A percentile compares a stretch with the other conserved stretches of the same genome.
Evolutionary conservation across 2,888 invertebrate species (phyloP).

Genomic region (Nomada fabriciana): DNA sequence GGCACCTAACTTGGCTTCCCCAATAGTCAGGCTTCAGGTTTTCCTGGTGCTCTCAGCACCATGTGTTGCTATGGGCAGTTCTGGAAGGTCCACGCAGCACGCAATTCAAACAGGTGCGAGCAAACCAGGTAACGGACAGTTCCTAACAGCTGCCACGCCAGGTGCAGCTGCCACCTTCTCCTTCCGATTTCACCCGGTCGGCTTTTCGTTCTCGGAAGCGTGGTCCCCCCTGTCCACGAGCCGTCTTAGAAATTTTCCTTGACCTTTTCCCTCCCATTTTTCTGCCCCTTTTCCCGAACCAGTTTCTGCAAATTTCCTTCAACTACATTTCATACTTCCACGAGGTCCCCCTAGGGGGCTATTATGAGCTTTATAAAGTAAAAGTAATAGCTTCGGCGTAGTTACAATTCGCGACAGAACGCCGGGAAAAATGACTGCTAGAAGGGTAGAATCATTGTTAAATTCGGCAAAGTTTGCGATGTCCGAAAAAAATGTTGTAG

Average conservation of each 20-base stretch:
- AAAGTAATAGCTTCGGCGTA: no score
- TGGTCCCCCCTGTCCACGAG: background rate
- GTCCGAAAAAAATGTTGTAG: constrained; percentile 10
- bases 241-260: background rate
- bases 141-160: constrained; percentile 82
- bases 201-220: constrained; percentile 5
- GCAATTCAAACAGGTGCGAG: constrained; percentile 82
- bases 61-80: constrained; percentile 80
- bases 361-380: no score
- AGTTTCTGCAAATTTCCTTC: no score
- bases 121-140: constrained; percentile 80
- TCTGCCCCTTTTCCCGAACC: no score
- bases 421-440: no score
- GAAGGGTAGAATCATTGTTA: no score
- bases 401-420: no score
- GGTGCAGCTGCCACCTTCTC: constrained; percentile 74
- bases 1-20: constrained; percentile 3
- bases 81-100: constrained; percentile 73
- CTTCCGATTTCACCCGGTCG: constrained; percentile 36
- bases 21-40: constrained; percentile 23
- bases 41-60: constrained; percentile 52
- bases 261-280: background rate
- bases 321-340: no score
- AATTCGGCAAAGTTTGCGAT: no score
- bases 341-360: no score